A percentile compares a stretch with the other conserved stretches of the same genome.
These are phyloP conservation scores for Esox niger DNA, from an alignment of 2,113 vertebrate genomes.

Conservation along the genomic window DNA sequence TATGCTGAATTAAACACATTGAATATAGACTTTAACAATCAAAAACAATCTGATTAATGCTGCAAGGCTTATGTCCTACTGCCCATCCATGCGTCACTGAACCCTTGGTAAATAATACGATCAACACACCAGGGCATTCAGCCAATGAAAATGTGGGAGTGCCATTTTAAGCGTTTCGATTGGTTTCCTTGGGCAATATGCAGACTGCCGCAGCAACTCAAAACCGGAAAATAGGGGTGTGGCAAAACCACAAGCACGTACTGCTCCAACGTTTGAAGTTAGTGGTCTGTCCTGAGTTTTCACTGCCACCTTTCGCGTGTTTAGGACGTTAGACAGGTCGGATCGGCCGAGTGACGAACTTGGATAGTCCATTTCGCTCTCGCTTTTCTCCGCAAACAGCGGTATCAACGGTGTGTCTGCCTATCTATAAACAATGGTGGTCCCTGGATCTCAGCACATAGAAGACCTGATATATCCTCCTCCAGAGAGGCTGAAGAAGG, in stretches of 20 bases:
- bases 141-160: slow-evolving; percentile 78
- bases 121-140: slow-evolving; percentile 57
- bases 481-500: slow-evolving; percentile 59
- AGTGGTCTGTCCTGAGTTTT: not conserved
- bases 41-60: too few relatives aligned
- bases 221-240: slow-evolving; percentile 57
- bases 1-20: too few relatives aligned
- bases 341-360: slow-evolving; percentile 36
- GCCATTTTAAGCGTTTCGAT: slow-evolving; percentile 48
- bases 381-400: slow-evolving; percentile 19
- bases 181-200: slow-evolving; percentile 56
- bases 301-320: not conserved
- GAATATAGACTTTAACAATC: too few relatives aligned
- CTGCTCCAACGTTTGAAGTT: slow-evolving; percentile 39
- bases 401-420: slow-evolving; percentile 4
- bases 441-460: slow-evolving; percentile 54
- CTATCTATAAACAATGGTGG: slow-evolving; percentile 59
- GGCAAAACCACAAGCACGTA: slow-evolving; percentile 39
- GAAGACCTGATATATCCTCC: slow-evolving; percentile 64
- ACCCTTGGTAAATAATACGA: slow-evolving; percentile 56
- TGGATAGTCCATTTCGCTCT: slow-evolving; percentile 40
- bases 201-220: slow-evolving; percentile 46
- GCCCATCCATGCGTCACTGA: not conserved
- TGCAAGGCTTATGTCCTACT: too few relatives aligned
- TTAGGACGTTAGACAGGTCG: slow-evolving; percentile 45